These are phyloP conservation scores for Aplidium turbinatum DNA, from an alignment of 23 tunicate genomes.

Conservation along the genomic window DNA sequence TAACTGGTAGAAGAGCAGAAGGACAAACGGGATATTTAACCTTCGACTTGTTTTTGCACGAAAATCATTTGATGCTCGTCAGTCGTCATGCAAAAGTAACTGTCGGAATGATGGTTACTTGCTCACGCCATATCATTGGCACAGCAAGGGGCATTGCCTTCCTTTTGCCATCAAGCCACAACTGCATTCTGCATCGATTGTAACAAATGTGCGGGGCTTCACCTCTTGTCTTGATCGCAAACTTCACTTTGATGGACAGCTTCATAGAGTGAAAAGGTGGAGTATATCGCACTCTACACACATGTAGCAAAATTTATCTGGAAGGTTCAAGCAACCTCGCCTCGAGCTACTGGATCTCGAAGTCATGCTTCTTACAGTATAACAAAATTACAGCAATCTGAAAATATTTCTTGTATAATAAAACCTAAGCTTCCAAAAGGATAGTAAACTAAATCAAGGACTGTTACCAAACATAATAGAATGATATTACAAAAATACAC, in stretches of 20 bases:
- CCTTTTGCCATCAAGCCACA: constrained; percentile 20
- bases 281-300: constrained; percentile 6
- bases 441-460: too few species aligned
- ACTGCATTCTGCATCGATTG: constrained; percentile 16
- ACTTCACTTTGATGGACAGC: constrained; percentile 15
- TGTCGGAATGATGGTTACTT: not conserved
- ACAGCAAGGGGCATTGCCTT: constrained; percentile 10
- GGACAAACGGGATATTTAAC: not conserved
- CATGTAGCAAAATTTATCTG: constrained; percentile 15
- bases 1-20: constrained; percentile 2
- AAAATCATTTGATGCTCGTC: constrained; percentile 8
- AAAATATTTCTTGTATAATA: too few species aligned
- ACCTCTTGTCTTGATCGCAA: not conserved
- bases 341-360: too few species aligned
- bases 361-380: too few species aligned
- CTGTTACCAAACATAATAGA: too few species aligned
- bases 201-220: constrained; percentile 10
- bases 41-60: not conserved
- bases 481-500: too few species aligned
- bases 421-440: too few species aligned
- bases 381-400: too few species aligned
- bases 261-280: not conserved
- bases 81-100: constrained; percentile 17
- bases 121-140: too few species aligned
- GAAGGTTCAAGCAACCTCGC: too few species aligned